A percentile compares a stretch with the other conserved stretches of the same genome.
Conservation (phyloP, 1,140 invertebrate species). For the Bicyclus anynana region DNA sequence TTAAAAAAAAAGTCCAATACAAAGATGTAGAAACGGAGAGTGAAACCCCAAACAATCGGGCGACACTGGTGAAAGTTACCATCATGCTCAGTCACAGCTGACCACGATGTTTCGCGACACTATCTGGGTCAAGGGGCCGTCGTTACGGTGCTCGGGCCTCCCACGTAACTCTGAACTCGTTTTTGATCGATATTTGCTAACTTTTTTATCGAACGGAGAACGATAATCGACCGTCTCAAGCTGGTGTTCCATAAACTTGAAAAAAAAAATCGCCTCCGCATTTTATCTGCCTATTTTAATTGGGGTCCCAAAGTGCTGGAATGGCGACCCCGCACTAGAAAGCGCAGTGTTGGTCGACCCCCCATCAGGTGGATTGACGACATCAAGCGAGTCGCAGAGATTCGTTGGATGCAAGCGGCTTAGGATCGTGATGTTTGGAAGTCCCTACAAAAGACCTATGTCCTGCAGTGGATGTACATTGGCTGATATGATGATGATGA, state of each 20-base stretch:
- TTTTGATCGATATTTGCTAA: constrained; percentile 1
- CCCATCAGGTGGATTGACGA: no score
- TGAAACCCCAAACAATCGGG: constrained; percentile 3
- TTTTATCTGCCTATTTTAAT: not conserved
- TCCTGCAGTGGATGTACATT: no score
- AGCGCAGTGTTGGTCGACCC: no score
- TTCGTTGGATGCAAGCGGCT: no score
- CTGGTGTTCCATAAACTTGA: no score
- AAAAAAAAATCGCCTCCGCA: not conserved
- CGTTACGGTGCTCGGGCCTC: constrained; percentile 41
- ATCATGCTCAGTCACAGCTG: constrained; percentile 42
- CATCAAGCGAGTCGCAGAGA: no score
- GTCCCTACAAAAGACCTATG: no score
- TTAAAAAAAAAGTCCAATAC: no score
- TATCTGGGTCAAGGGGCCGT: constrained; percentile 62
- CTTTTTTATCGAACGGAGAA: not conserved
- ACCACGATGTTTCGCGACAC: constrained; percentile 43
- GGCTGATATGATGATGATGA: no score
- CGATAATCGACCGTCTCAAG: not conserved
- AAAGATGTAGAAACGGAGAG: constrained; percentile 3
- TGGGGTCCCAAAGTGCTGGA: no score
- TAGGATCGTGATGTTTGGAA: no score
- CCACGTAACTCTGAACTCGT: constrained; percentile 21
- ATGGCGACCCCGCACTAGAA: no score
- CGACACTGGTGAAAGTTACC: constrained; percentile 59